Base-by-base conservation (phyloP, 2,888 invertebrate species). In the Drosophila setosimentum region DNA sequence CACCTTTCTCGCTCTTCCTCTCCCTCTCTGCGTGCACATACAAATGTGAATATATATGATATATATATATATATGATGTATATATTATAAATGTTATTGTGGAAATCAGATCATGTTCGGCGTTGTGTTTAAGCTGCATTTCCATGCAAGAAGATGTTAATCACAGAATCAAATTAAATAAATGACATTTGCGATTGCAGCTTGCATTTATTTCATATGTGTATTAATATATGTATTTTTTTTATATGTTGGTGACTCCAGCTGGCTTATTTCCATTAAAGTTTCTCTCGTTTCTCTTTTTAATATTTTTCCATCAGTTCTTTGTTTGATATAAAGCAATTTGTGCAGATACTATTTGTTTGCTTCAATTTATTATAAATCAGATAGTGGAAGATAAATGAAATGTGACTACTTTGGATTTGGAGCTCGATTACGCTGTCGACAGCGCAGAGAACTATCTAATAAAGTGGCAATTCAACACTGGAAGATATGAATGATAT, bases 171-270 rank as follows among this genome's bases (percentile, higher is more conserved):
- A 45, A 16, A 24, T 45, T 16, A 16, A 24, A 24, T 24, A 61
- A 58, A 53, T 61, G 30, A 51, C 32, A 48, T 37, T 30, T 37
- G 40, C 53, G 70, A 42, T 49, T 59, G 75, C 67, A 57, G 30
- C 8, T 10, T 33, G 49, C 58, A 62, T 74, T 68, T 63, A 60
- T 76, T 64, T 63, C 57, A 35, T 33, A 55, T 37, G 1, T 24
- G 13, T 45, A n/a, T 24, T 45, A 13, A 16, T 24, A 27, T 18
- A 18, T 18, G 18, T 49, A 3, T 49, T 11, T 57, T 57, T 57
- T 11, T 57, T 57, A 42, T 29, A 40, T 21, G 30, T 40, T 21
- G 37, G 16, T 18, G 27, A 50, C 48, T 66, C 49, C 60, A 69
- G 57, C 40, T 64, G 55, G 18, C 51, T 42, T 62, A 61, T 75